Base-by-base conservation (phyloP, 2,797 vertebrate species). In the Pangasius macronema region DNA sequence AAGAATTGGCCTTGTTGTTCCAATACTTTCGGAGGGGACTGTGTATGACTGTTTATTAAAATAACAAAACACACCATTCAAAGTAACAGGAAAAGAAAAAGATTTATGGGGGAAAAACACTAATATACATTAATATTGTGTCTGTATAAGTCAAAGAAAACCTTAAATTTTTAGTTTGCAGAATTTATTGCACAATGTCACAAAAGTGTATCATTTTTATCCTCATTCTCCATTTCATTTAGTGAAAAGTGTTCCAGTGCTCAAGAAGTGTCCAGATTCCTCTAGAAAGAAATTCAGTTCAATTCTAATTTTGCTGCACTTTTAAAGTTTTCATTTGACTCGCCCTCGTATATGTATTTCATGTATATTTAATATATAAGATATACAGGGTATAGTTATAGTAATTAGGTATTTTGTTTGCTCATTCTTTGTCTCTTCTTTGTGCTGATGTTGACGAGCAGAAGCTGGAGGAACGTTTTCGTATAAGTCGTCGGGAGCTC, bases 401-500 rank as follows among this genome's bases (percentile, higher is more conserved):
- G 33, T 30, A 82, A n/a, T 42, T 13, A 5, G 13, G 2, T 82
- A n/a, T n/a, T 63, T 67, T 83, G 27, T 83, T 83, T 49, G 8
- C 5, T 53, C 9, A 16, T 33, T 88, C 36, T 65, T 49, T 36
- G 14, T 79, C 24, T 49, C n/a, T 83, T 79, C 24, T 49, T 18
- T 83, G 42, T 49, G 24, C n/a, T 13, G 63, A n/a, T n/a, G 36
- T 67, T 59, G 9, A 72, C 6, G 80, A 86, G 18, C 90, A 99
- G 99, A 99, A 98, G 92, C 92, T 99, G 92, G 99, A 99, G 92
- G 99, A 99, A 89, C 95, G 98, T 89, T 99, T 99, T 92, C 95
- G 98, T 36, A 97, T 99, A 89, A 99, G 98, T 96, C 93, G 97
- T 65, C 96, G 97, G 77, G 98, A 99, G 92, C 94, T 99, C 89